Evolutionary conservation across 2,888 invertebrate species (phyloP).

Genomic region (Drosophila histrio): DNA sequence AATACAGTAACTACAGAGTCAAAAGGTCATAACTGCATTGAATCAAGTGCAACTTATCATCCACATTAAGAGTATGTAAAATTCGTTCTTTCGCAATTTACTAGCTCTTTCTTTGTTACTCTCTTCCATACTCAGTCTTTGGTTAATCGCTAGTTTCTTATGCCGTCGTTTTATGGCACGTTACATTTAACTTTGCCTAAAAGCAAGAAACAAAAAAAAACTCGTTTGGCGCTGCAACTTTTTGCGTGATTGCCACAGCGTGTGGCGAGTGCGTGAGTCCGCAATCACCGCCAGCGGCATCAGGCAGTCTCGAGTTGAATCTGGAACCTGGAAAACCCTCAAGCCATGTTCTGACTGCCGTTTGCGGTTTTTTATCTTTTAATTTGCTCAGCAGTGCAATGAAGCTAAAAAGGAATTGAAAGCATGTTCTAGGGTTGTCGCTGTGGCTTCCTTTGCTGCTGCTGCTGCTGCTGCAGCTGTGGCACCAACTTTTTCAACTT

Average conservation of each 20-base stretch:
- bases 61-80: neutral
- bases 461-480: conserved; percentile 17
- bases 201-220: conserved; percentile 46
- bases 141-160: conserved; percentile 36
- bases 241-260: conserved; percentile 63
- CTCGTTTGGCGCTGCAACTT: conserved; percentile 61
- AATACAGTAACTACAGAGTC: no score
- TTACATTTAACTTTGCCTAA: conserved; percentile 61
- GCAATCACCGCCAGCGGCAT: conserved; percentile 50
- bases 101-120: neutral
- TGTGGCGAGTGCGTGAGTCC: conserved; percentile 68
- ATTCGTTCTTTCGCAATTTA: neutral
- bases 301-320: conserved; percentile 31
- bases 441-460: neutral
- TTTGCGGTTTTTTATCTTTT: conserved; percentile 56
- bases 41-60: neutral
- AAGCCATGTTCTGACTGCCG: conserved; percentile 40
- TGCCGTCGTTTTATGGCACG: conserved; percentile 56
- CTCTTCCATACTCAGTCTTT: neutral
- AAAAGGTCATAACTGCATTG: no score
- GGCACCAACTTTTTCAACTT: conserved; percentile 69
- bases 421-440: conserved; percentile 46
- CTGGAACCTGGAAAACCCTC: conserved; percentile 36
- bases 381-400: conserved; percentile 50
- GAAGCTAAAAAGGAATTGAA: conserved; percentile 21